Evolutionary conservation across 2,113 vertebrate species (phyloP), one percentile per base, ranked within the genome.

Genomic region (Halichoerus grypus): DNA sequence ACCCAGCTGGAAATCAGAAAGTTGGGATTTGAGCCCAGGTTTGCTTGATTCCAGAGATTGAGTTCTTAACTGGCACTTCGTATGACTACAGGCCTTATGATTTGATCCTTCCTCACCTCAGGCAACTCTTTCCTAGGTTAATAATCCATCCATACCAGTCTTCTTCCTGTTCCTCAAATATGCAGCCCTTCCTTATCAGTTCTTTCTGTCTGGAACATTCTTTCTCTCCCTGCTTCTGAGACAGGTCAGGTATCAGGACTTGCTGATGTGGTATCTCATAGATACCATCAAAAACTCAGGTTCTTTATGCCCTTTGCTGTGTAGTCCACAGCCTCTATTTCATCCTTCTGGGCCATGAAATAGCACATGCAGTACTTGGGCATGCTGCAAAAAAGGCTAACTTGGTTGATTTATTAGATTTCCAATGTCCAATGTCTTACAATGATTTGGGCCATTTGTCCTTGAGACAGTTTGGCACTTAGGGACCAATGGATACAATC

Each of bases 361-460:
- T 99, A 98, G 99, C 99, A 96, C 99, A 99, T 0, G 99, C 98
- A 77, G 74, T 99, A 53, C 97, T 99, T 85, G 99, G 98, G 94
- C 99, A 99, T 39, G 98, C 99, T 26, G 99, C 99, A 72, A 99
- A 99, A 97, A 99, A 99, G 98, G 99, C 99, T 97, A 99, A 99
- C 89, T 92, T 99, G 98, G 99, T 98, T 95, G 99, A 99, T 74
- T 98, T 99, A 51, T 77, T 99, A 98, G 99, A 99, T 98, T 99
- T 99, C 88, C 97, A 99, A 53, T 99, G 99, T 4, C 98, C 99
- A 93, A 98, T 99, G 99, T 94, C 98, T 99, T 88, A 98, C 99
- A 2, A 97, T 99, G 98, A 99, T 99, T 98, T 99, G 99, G 99
- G 99, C 99, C 57, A 36, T 99, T 96, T 99, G 99, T 99, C 99